A percentile compares a stretch with the other conserved stretches of the same genome.
These are phyloP conservation scores for Tetheella fluctuosa DNA, from an alignment of 2,888 invertebrate genomes.

Conservation along the genomic window DNA sequence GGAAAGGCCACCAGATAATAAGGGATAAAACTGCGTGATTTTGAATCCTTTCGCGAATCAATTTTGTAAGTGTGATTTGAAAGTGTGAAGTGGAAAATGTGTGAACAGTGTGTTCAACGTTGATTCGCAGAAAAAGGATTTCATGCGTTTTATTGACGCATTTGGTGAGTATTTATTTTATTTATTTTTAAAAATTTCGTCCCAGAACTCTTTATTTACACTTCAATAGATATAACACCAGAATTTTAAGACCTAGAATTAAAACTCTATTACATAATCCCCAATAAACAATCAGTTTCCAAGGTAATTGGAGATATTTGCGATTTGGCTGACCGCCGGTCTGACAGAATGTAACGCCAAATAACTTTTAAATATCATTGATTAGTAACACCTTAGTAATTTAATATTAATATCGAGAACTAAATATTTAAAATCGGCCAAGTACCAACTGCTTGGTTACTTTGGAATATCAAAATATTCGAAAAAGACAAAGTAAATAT, in stretches of 20 bases:
- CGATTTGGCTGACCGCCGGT: slow-evolving; percentile 43
- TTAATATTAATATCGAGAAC: background rate
- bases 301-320: slow-evolving; percentile 42
- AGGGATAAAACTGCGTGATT: slow-evolving; percentile 33
- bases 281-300: slow-evolving; percentile 38
- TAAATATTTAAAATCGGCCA: too few relatives aligned
- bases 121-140: slow-evolving; percentile 52
- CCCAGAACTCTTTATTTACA: background rate
- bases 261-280: slow-evolving; percentile 13
- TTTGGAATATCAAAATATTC: too few relatives aligned
- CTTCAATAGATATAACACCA: background rate
- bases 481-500: too few relatives aligned
- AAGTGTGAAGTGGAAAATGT: slow-evolving; percentile 66
- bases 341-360: slow-evolving; percentile 16
- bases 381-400: slow-evolving; percentile 3
- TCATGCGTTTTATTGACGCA: slow-evolving; percentile 49
- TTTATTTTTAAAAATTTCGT: background rate
- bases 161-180: slow-evolving; percentile 50
- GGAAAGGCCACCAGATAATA: slow-evolving; percentile 66
- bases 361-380: slow-evolving; percentile 2
- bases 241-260: background rate
- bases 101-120: slow-evolving; percentile 74
- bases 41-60: slow-evolving; percentile 31
- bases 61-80: slow-evolving; percentile 27
- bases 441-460: too few relatives aligned